Conservation (phyloP, 2,113 vertebrate genomes). For the Myodes glareolus region DNA sequence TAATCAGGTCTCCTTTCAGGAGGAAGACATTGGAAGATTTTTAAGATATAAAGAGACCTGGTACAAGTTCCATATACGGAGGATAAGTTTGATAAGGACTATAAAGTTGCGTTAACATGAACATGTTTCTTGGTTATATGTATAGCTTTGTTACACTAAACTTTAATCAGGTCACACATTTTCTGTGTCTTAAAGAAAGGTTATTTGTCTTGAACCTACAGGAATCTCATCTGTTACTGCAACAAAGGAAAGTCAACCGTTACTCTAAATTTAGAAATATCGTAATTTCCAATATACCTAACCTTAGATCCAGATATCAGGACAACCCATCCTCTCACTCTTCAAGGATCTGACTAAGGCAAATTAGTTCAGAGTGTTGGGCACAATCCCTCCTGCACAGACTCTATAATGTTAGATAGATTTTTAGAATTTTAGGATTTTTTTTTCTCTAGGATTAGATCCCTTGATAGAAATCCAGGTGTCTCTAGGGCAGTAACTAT, state of each 20-base stretch:
- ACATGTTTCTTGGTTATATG: background rate
- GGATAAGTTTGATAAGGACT: background rate
- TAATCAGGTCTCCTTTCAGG: background rate
- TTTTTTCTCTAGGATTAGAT: background rate
- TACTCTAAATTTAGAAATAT: background rate
- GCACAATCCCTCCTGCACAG: background rate
- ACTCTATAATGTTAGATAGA: background rate
- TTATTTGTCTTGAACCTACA: background rate
- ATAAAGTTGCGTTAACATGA: background rate
- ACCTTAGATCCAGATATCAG: background rate
- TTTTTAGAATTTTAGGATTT: background rate
- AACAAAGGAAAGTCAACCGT: background rate
- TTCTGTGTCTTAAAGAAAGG: background rate
- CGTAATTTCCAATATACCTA: background rate
- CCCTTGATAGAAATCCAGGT: background rate
- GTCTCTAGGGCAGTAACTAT: background rate
- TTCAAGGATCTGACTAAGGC: background rate
- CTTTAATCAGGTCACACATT: background rate
- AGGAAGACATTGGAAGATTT: background rate
- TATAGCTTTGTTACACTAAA: constrained; percentile 36
- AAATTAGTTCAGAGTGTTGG: background rate
- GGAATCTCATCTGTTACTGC: background rate
- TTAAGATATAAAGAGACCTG: background rate
- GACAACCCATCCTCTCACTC: background rate
- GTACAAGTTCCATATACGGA: background rate